Percentiles rank a stretch among this genome's conserved stretches.
Conservation (phyloP, 2,888 invertebrate species). For the Cryptophagus acutangulus region DNA sequence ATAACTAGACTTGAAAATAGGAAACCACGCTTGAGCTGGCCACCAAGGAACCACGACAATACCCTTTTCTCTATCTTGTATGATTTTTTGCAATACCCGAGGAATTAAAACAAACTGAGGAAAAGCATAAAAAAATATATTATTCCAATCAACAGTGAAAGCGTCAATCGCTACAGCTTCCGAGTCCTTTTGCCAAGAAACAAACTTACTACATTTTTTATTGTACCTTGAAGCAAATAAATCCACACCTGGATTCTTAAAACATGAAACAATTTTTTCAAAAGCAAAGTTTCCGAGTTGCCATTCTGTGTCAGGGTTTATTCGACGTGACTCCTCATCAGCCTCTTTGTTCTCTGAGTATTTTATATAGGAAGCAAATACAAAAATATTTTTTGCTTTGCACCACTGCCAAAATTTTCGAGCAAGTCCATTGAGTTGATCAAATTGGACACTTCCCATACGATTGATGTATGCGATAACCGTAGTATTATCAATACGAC, state of each 20-base stretch:
- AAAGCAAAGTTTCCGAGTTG: neutral
- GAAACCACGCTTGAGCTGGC: too few relatives aligned
- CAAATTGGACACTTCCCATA: conserved; percentile 12
- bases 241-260: neutral
- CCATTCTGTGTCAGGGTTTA: neutral
- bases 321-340: conserved; percentile 2
- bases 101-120: neutral
- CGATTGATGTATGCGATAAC: conserved; percentile 2
- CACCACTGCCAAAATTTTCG: conserved; percentile 21
- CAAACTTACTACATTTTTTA: neutral
- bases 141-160: neutral
- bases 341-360: conserved; percentile 15
- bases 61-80: neutral
- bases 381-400: conserved; percentile 18
- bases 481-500: conserved; percentile 16
- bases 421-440: conserved; percentile 17
- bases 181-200: too few relatives aligned
- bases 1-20: too few relatives aligned
- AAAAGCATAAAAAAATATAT: neutral
- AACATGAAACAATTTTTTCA: neutral
- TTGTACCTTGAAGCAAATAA: neutral
- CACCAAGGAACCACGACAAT: neutral
- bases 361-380: conserved; percentile 15
- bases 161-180: too few relatives aligned
- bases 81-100: neutral